Evolutionary conservation across 2,888 invertebrate species (phyloP).

Genomic region (Thyatira batis): DNA sequence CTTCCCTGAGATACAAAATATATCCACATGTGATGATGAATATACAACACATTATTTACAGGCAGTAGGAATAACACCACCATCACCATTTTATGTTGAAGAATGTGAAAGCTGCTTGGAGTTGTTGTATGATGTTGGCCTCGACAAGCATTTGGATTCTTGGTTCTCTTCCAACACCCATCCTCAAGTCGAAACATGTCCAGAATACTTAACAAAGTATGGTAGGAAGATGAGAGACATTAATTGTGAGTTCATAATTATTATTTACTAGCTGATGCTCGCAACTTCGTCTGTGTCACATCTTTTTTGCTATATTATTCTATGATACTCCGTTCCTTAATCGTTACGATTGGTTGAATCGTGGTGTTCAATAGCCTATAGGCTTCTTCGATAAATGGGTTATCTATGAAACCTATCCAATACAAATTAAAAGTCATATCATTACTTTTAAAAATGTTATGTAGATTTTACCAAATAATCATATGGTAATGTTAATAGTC

Average conservation of each 20-base stretch:
- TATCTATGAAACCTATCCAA: no score
- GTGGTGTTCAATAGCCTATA: no score
- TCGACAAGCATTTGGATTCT: conserved; percentile 86
- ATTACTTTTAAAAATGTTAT: no score
- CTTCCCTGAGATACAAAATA: neutral
- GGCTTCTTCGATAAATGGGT: no score
- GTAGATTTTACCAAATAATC: no score
- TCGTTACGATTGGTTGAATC: no score
- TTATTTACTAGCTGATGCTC: no score
- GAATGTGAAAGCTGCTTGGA: conserved; percentile 94
- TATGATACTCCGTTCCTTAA: no score
- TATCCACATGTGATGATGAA: neutral
- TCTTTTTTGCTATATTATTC: no score
- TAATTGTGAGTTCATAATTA: conserved; percentile 66
- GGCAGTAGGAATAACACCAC: conserved; percentile 84
- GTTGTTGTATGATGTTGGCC: conserved; percentile 88
- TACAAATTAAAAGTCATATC: no score
- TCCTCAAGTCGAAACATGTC: conserved; percentile 78
- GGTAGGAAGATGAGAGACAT: conserved; percentile 65
- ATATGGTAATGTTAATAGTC: no score
- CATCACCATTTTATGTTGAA: conserved; percentile 93
- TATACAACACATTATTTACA: conserved; percentile 40
- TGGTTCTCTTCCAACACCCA: conserved; percentile 87
- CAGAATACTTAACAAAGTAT: conserved; percentile 65
- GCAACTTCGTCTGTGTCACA: no score